Percentiles rank a stretch among this genome's conserved stretches.
These are phyloP conservation scores for Epinotia nisella DNA, from an alignment of 2,888 invertebrate species.

Conservation along the genomic window DNA sequence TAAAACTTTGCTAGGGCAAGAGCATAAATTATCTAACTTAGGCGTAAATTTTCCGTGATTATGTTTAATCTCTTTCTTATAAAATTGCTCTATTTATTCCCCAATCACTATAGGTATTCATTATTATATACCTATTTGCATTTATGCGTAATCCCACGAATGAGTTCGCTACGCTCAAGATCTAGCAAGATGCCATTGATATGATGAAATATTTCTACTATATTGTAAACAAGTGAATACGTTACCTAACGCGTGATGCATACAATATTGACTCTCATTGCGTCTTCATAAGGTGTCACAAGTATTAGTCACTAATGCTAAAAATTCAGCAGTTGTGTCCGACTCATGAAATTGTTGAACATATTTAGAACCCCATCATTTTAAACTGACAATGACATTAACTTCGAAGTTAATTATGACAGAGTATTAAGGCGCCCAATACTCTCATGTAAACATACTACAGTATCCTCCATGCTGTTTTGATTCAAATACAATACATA, in stretches of 20 bases:
- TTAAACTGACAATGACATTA: no score
- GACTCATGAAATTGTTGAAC: background rate
- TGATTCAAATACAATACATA: background rate
- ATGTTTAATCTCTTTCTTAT: background rate
- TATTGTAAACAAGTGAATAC: background rate
- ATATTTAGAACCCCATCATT: background rate
- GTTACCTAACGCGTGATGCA: background rate
- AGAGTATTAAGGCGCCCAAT: no score
- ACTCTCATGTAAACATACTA: no score
- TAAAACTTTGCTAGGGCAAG: no score
- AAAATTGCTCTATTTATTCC: background rate
- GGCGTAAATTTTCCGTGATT: background rate
- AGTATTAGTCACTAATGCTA: background rate
- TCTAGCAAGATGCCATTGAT: background rate
- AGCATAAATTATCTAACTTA: no score
- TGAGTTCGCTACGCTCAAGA: background rate
- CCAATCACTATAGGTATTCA: background rate
- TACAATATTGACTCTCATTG: background rate
- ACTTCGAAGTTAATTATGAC: no score
- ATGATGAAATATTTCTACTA: constrained; percentile 8
- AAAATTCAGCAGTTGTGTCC: background rate
- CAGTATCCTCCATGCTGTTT: no score
- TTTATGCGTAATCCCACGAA: background rate
- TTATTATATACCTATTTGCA: constrained; percentile 11
- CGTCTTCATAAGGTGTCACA: background rate